Evolutionary conservation across 2,888 invertebrate genomes (phyloP), one percentile per base, ranked within the genome.

Genomic region (Cotesia congregata): DNA sequence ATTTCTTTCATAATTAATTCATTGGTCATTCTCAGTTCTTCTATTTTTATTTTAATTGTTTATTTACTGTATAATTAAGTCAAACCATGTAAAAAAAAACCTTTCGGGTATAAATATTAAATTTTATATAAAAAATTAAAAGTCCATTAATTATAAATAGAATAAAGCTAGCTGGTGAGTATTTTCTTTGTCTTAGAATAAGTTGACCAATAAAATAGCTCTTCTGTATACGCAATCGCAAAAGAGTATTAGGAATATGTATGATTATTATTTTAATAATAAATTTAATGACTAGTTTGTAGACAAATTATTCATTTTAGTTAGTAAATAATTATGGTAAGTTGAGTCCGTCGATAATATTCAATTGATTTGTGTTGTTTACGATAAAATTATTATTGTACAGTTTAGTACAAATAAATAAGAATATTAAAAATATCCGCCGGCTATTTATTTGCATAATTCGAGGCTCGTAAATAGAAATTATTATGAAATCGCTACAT

Each of bases 1-100:
- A 62, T 17, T 62, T 62, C 20, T 62, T 4, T 62, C 62, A 62
- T 62, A n/a, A 62, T 62, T 62, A 62, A 17, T 62, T 62, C 62
- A 62, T 62, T 62, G 20, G 15, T 62, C 62, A 62, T 62, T 62
- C 5, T 15, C 20, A 62, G 20, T 5, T 20, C 6, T 20, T 20
- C 5, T 62, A 5, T 62, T 62, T 62, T n/a, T 62, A 62, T 62
- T 15, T 62, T 50, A 50, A 50, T 50, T 50, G 50, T 50, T 50
- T 12, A 12, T 50, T 12, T 50, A 50, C 12, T 50, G 12, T 50
- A 12, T 50, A 50, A 50, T 50, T 50, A 50, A 50, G 2, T 50
- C 2, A 50, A 7, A 12, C 7, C 50, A 50, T 12, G 50, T 50
- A 50, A 50, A 50, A 50, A 50, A 12, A 41, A 41, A 50, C 12